Base-by-base conservation (phyloP, 2,888 invertebrate genomes). In the Tipula confusa region DNA sequence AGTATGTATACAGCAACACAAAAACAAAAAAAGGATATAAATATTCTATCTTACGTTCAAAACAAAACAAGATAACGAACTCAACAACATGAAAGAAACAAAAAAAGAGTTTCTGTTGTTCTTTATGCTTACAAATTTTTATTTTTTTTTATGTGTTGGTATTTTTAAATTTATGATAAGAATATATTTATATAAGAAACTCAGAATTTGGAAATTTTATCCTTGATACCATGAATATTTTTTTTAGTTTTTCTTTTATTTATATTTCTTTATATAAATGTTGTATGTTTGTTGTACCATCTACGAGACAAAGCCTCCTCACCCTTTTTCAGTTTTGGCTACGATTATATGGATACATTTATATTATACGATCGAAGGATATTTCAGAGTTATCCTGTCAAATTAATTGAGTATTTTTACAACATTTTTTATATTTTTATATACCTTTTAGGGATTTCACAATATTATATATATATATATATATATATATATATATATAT, bases 131-230 rank as follows among this genome's bases (percentile, higher is more conserved):
- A n/a, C n/a, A n/a, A n/a, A n/a, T n/a, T n/a, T 64, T 64, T 64
- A 13, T 38, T 64, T 64, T 1, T 24, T 18, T 6, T 64, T 6
- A 24, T 64, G 64, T 64, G 64, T 24, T 64, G 64, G 64, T 64
- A 64, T 64, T 64, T 64, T 64, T 64, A 64, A 64, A 64, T 64
- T 64, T 64, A 64, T 64, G 64, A 64, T 64, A 64, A 64, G 64
- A 64, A 64, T 64, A 64, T 64, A 64, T 64, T 64, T 64, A 64
- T 24, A 64, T 24, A 64, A 18, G 15, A 64, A 64, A 64, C 24
- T 64, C 64, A 64, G 24, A 24, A 64, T 64, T 64, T 6, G 24
- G 24, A 64, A 24, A 64, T 64, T 64, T 9, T 64, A 64, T 64
- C 24, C 64, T 64, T 64, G 64, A 11, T 64, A 64, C 64, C 64